phyloP scores from a whole-genome alignment of 1,140 invertebrate genomes.

The Metopolophium dirhodum region DNA sequence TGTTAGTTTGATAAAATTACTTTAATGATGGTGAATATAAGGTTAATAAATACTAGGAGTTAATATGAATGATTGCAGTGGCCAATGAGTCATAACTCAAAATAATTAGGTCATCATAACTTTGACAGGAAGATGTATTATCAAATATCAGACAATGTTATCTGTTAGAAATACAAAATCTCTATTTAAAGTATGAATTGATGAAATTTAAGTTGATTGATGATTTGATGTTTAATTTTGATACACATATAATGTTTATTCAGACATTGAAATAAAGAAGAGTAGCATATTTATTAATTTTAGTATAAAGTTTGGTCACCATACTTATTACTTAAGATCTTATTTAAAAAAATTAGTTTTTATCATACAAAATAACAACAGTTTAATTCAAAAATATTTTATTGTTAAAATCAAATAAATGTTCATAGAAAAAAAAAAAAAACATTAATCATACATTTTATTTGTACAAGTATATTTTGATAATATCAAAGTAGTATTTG shows the following conservation, averaged over 20 bases:
- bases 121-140: no score
- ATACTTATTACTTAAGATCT: background rate
- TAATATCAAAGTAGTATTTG: slow-evolving; percentile 10
- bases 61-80: background rate
- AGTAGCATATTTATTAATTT: background rate
- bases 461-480: slow-evolving; percentile 8
- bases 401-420: slow-evolving; percentile 42
- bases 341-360: background rate
- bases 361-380: background rate
- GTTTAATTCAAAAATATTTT: slow-evolving; percentile 24
- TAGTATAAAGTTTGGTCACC: background rate
- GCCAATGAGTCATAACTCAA: background rate
- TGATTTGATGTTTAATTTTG: background rate
- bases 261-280: background rate
- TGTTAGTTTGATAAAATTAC: background rate
- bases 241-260: background rate
- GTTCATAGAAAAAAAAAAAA: background rate
- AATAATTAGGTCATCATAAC: background rate
- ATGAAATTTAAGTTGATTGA: background rate
- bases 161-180: background rate
- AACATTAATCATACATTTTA: background rate
- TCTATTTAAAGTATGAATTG: background rate
- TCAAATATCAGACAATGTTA: background rate
- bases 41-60: background rate
- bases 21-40: background rate